Base-by-base conservation (phyloP, 2,113 vertebrate species). In the Grus americana region DNA sequence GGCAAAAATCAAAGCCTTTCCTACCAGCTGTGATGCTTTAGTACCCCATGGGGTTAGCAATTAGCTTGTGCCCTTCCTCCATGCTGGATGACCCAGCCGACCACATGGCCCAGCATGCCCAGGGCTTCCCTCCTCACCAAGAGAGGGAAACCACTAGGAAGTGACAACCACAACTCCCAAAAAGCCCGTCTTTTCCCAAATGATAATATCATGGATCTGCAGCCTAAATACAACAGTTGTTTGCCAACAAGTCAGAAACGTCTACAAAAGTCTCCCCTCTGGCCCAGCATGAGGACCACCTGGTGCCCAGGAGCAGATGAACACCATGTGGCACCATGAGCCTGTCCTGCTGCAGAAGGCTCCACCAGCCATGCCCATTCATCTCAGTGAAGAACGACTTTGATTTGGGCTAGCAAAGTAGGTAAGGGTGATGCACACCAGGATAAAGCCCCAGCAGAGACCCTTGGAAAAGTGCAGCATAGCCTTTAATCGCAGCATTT, bases 251-350 rank as follows among this genome's bases (percentile, higher is more conserved):
- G 36, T 24, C 32, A 46, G 46, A 76, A 66, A 50, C 1, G 0
- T 17, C 50, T 8, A 30, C 23, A 59, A 19, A 71, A 81, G 32
- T 4, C 23, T 80, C 12, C 32, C 11, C 7, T 50, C 66, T n/a
- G 40, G 23, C 4, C 23, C 19, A 66, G 58, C 6, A 0, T 0
- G 4, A 86, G 38, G 65, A 70, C 24, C 27, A 57, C 20, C 8
- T 20, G 9, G 38, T 59, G 5, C 22, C 23, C 21, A 24, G 57
- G 17, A 76, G 21, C 32, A 68, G 55, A 57, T 8, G 23, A 85
- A 24, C 1, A 4, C 32, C 32, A 27, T 1, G 2, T 4, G 15
- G 59, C 30, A 42, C 40, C 2, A 1, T 20, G 21, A 61, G 29
- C 21, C 50, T 24, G 62, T 26, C 55, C 12, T 9, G 36, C 10